Conservation (phyloP, 2,888 invertebrate species). For the Polymixis lichenea region DNA sequence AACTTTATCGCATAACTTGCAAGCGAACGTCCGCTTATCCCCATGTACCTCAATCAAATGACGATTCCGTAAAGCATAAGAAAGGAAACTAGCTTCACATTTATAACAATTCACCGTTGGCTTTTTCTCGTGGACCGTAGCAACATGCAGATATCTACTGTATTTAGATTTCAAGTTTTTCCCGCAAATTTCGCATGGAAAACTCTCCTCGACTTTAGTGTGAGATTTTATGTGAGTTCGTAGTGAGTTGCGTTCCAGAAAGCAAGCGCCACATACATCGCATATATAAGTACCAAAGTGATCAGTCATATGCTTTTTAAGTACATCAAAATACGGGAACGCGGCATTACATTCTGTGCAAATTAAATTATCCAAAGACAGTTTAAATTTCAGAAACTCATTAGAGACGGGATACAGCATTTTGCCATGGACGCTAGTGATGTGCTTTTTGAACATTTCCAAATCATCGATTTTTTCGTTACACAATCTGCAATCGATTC, state of each 20-base stretch:
- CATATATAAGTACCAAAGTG: slow-evolving; percentile 85
- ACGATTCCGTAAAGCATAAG: slow-evolving; percentile 80
- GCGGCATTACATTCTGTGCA: slow-evolving; percentile 82
- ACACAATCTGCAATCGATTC: slow-evolving; percentile 84
- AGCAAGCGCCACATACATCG: slow-evolving; percentile 86
- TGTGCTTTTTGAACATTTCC: slow-evolving; percentile 77
- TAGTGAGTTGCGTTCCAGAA: slow-evolving; percentile 85
- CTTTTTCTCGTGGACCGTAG: slow-evolving; percentile 84
- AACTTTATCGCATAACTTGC: slow-evolving; percentile 83
- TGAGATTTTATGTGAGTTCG: slow-evolving; percentile 84
- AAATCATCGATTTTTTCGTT: slow-evolving; percentile 80
- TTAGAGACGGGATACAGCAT: slow-evolving; percentile 75
- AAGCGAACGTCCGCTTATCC: slow-evolving; percentile 82
- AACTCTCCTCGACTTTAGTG: slow-evolving; percentile 85
- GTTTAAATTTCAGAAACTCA: slow-evolving; percentile 82
- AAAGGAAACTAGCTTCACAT: slow-evolving; percentile 83
- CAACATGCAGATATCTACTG: slow-evolving; percentile 81
- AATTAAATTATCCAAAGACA: slow-evolving; percentile 78
- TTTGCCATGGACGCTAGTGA: slow-evolving; percentile 74
- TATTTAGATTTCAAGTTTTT: slow-evolving; percentile 85
- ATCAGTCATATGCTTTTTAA: slow-evolving; percentile 84
- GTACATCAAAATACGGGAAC: slow-evolving; percentile 82
- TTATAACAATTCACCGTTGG: slow-evolving; percentile 85
- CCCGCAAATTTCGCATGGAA: slow-evolving; percentile 88
- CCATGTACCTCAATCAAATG: slow-evolving; percentile 85